phyloP scores from a whole-genome alignment of 2,797 vertebrate genomes.

The Gambusia yucatana region DNA sequence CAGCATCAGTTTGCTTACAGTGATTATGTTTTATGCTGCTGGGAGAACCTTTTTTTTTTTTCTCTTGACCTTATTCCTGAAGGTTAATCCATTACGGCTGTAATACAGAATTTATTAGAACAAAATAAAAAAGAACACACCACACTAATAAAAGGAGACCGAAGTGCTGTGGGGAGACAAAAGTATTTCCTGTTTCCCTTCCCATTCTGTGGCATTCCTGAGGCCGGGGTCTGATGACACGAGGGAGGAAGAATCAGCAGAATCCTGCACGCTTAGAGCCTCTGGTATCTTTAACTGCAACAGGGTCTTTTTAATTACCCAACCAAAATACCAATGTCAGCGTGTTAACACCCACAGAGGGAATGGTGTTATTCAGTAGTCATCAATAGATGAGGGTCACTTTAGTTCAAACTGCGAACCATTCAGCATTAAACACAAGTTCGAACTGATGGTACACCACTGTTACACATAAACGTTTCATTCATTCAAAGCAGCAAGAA shows the following conservation, averaged over 20 bases:
- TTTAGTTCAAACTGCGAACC: neutral
- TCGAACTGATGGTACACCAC: neutral
- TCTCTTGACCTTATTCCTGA: conserved; percentile 37
- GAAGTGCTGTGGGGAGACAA: conserved; percentile 64
- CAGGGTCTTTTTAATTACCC: conserved; percentile 48
- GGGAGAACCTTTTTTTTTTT: conserved; percentile 16
- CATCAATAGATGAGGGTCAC: neutral
- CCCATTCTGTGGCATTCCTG: conserved; percentile 71
- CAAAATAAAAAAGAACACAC: conserved; percentile 39
- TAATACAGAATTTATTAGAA: neutral
- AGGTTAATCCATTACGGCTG: neutral
- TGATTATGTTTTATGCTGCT: conserved; percentile 49
- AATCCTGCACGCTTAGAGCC: conserved; percentile 58
- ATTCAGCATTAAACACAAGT: neutral
- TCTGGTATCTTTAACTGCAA: conserved; percentile 56
- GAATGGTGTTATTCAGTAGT: neutral
- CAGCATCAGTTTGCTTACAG: conserved; percentile 45
- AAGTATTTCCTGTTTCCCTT: conserved; percentile 77
- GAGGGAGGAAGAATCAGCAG: conserved; percentile 73
- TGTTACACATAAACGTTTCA: neutral
- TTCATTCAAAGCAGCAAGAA: neutral
- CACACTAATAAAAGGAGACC: conserved; percentile 44
- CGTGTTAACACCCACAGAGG: neutral
- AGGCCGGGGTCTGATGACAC: conserved; percentile 63
- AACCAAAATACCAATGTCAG: conserved; percentile 13